Percentiles rank a stretch among this genome's conserved stretches.
These are phyloP conservation scores for Labia minor DNA, from an alignment of 2,888 invertebrate genomes.

Conservation along the genomic window DNA sequence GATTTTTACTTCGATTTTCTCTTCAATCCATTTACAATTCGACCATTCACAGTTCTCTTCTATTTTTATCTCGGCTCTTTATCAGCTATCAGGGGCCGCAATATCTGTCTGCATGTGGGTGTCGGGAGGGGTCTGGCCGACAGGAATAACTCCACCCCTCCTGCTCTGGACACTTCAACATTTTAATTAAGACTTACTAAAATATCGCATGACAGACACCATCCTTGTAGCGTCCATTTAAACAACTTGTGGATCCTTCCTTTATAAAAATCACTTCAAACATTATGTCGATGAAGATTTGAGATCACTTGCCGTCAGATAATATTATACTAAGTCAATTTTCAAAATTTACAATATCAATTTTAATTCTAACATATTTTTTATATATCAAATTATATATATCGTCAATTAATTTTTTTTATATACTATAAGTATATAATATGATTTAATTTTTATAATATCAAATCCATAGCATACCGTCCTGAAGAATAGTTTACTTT, in stretches of 20 bases:
- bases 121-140: neutral
- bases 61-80: slow-evolving; percentile 3
- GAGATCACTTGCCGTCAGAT: too few relatives aligned
- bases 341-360: neutral
- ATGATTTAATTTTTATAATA: too few relatives aligned
- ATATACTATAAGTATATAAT: too few relatives aligned
- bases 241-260: neutral
- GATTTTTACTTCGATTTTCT: neutral
- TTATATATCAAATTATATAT: neutral
- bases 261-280: too few relatives aligned
- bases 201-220: neutral
- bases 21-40: neutral
- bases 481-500: too few relatives aligned
- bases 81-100: neutral
- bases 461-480: too few relatives aligned
- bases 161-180: slow-evolving; percentile 1
- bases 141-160: neutral
- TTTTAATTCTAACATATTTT: neutral
- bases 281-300: too few relatives aligned
- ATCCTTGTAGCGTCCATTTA: neutral
- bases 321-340: too few relatives aligned
- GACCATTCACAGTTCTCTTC: neutral
- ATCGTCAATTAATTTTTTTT: neutral
- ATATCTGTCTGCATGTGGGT: neutral
- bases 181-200: slow-evolving; percentile 13